Base-by-base conservation (phyloP, 2,888 invertebrate genomes). In the Pseudoips prasinana region DNA sequence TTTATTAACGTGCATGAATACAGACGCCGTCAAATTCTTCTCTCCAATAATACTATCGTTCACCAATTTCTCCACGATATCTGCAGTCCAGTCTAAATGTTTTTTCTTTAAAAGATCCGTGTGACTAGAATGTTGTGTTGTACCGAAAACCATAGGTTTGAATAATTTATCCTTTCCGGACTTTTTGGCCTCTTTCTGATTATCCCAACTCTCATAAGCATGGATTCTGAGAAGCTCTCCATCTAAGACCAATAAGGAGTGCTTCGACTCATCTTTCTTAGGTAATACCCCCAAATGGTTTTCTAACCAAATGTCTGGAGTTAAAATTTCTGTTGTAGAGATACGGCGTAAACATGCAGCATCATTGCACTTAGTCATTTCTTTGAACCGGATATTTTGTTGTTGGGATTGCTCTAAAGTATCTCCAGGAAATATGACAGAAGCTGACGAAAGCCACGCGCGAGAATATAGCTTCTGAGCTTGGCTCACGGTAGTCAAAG, bases 361-460 rank as follows among this genome's bases (percentile, higher is more conserved):
- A 57, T 93, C 77, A 23, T 72, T 76, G 52, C 93, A 92, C 50
- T 90, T 89, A 35, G 73, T 81, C 10, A 83, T 76, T 29, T 89
- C 85, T 50, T 94, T 87, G 58, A 93, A 93, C 20, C 84, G 86
- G 27, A 90, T 84, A 53, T 93, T 94, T 11, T 86, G 80, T 29
- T 86, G 83, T 65, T 94, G 92, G 0, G 92, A 90, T 38, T 92
- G 90, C 1, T 79, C 73, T 3, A 94, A 73, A 0, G 91, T 73
- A 37, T 91, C 91, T 1, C 92, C 92, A 0, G 95, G 95, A 57
- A 92, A 94, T 25, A 94, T 90, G 0, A 94, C 92, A 1, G 94
- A 92, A 0, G 94, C 91, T 1, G 95, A 95, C 0, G 95, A 92
- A 1, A 95, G 91, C 96, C 96, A 96, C 2, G 93, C 94, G 29